These are phyloP conservation scores for Fukomys damarensis DNA, from an alignment of 2,113 vertebrate genomes.

Conservation along the genomic window DNA sequence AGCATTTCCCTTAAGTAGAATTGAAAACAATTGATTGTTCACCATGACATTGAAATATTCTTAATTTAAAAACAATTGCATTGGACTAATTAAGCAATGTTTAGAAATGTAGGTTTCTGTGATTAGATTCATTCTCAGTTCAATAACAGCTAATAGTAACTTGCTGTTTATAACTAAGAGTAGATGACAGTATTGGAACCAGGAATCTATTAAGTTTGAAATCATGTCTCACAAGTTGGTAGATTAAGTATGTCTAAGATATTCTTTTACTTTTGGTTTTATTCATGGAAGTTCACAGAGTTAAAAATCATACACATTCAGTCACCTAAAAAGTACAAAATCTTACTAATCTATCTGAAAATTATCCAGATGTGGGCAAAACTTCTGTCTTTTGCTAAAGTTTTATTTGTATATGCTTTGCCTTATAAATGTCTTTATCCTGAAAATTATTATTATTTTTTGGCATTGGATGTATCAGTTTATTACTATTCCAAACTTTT, in stretches of 20 bases:
- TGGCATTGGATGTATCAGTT: no score
- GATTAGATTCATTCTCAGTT: conserved; percentile 3
- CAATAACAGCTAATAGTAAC: neutral
- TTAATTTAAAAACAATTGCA: conserved; percentile 7
- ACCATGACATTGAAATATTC: neutral
- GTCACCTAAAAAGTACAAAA: neutral
- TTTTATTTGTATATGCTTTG: neutral
- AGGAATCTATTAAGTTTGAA: neutral
- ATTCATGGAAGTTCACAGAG: neutral
- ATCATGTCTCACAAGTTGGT: neutral
- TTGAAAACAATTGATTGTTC: conserved; percentile 17
- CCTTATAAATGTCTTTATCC: neutral
- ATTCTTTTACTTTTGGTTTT: neutral
- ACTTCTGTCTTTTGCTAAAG: neutral
- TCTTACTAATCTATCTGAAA: neutral
- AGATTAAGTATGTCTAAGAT: neutral
- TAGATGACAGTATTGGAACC: neutral
- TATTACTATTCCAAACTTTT: no score
- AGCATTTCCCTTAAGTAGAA: neutral
- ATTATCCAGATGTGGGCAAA: neutral
- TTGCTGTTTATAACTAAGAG: neutral
- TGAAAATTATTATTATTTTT: neutral
- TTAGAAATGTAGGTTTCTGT: neutral
- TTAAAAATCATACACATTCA: neutral
- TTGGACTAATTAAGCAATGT: neutral